Base-by-base conservation (phyloP, 2,113 vertebrate genomes). In the Tauraco erythrolophus region DNA sequence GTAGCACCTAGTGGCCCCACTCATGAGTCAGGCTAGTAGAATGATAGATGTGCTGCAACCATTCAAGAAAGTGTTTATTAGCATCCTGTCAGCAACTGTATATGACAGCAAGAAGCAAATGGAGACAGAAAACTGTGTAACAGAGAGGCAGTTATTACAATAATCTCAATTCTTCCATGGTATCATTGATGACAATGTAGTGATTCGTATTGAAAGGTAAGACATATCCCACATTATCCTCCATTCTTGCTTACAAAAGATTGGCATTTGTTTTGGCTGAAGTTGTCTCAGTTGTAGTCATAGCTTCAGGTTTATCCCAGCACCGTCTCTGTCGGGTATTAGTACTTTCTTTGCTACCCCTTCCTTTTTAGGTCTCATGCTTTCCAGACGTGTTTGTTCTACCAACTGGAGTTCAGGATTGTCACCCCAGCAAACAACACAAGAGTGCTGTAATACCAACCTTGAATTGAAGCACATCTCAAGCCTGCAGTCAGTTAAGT, bases 401-500 rank as follows among this genome's bases (percentile, higher is more conserved):
- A 41, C 43, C 50, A 93, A 0, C 66, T 62, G 50, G 84, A 53
- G 50, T 39, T 95, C 3, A 11, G 45, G 56, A 78, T 21, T 64
- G 27, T 83, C 51, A 51, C 14, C 23, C 24, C 76, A 71, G 53
- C 71, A 84, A 43, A 74, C 17, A 74, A 28, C 37, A 71, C 21
- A 35, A n/a, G 48, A 68, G n/a, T 23, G n/a, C 82, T 68, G 27
- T 25, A 75, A 57, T 27, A 61, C 22, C 51, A 64, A 3, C 72
- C 66, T 64, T 30, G 86, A 71, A 58, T 4, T 30, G 70, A 78
- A 89, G 81, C 50, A 72, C 0, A 0, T 41, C 61, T 83, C 57
- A 78, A 87, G 61, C 57, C 75, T 69, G 50, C 33, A 69, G 53
- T 92, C 86, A 95, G 91, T 89, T 94, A 92, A 9, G 35, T 93